Evolutionary conservation across 2,888 invertebrate genomes (phyloP).

Genomic region (Diplazon laetatorius): DNA sequence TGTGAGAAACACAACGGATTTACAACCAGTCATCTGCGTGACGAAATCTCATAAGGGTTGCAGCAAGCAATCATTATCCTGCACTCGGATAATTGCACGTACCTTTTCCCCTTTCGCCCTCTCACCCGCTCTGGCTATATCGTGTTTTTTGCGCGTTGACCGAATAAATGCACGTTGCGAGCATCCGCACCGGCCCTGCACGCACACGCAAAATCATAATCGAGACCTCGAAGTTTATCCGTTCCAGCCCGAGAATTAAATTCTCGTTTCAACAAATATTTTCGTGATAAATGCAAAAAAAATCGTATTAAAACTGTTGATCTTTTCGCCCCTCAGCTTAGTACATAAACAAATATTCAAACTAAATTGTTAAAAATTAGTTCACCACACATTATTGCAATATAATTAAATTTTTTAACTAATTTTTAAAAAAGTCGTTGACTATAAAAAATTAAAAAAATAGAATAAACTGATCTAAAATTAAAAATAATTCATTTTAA

Average conservation of each 20-base stretch:
- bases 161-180: slow-evolving; percentile 63
- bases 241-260: slow-evolving; percentile 32
- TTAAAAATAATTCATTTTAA: too few relatives aligned
- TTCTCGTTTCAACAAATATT: slow-evolving; percentile 18
- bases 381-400: too few relatives aligned
- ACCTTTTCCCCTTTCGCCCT: slow-evolving; percentile 55
- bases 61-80: slow-evolving; percentile 73
- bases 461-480: too few relatives aligned
- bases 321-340: neutral
- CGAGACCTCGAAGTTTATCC: slow-evolving; percentile 39
- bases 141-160: slow-evolving; percentile 53
- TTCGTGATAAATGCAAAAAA: slow-evolving; percentile 14
- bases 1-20: slow-evolving; percentile 47
- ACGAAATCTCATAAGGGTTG: slow-evolving; percentile 72
- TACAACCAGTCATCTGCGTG: slow-evolving; percentile 73
- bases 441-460: too few relatives aligned
- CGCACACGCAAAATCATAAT: slow-evolving; percentile 68
- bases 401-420: too few relatives aligned
- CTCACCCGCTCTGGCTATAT: slow-evolving; percentile 19
- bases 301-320: slow-evolving; percentile 8
- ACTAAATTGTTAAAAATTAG: too few relatives aligned
- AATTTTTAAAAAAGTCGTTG: too few relatives aligned
- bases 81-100: slow-evolving; percentile 70
- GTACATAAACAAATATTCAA: too few relatives aligned
- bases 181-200: slow-evolving; percentile 45